Conservation (phyloP, 2,888 invertebrate genomes). For the Microchrysa polita region DNA sequence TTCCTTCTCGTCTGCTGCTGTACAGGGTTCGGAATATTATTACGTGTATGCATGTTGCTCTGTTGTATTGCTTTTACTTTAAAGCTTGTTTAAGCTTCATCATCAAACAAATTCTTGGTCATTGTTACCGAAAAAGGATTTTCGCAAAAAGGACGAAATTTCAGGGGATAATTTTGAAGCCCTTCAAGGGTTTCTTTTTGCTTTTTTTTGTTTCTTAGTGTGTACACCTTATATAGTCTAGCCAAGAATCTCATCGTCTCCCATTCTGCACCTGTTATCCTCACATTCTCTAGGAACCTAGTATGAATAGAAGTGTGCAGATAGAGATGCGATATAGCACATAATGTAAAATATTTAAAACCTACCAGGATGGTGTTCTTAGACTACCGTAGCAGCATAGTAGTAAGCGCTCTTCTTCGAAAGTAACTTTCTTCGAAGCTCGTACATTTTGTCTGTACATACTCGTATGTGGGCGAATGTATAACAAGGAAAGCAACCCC, state of each 20-base stretch:
- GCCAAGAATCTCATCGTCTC: neutral
- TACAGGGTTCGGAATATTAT: too few species aligned
- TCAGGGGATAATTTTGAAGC: neutral
- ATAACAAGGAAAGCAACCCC: neutral
- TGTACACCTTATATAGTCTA: too few species aligned
- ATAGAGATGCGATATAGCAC: neutral
- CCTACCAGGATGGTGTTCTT: neutral
- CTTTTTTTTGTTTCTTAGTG: neutral
- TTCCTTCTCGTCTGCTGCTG: too few species aligned
- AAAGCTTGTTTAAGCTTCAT: neutral
- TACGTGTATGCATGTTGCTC: too few species aligned
- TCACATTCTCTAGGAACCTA: neutral
- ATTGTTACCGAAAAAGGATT: neutral
- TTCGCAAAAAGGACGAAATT: neutral
- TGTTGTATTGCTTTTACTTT: too few species aligned
- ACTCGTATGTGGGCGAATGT: neutral
- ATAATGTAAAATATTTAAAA: conserved; percentile 2
- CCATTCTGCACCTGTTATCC: neutral
- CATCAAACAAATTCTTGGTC: neutral
- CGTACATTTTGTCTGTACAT: neutral
- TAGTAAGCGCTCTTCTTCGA: neutral
- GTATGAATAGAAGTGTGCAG: too few species aligned
- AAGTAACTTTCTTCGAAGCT: neutral
- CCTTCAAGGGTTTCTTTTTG: neutral
- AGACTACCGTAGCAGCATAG: neutral